phyloP scores from a whole-genome alignment of 1,140 invertebrate genomes.

The Drosophila bocki region DNA sequence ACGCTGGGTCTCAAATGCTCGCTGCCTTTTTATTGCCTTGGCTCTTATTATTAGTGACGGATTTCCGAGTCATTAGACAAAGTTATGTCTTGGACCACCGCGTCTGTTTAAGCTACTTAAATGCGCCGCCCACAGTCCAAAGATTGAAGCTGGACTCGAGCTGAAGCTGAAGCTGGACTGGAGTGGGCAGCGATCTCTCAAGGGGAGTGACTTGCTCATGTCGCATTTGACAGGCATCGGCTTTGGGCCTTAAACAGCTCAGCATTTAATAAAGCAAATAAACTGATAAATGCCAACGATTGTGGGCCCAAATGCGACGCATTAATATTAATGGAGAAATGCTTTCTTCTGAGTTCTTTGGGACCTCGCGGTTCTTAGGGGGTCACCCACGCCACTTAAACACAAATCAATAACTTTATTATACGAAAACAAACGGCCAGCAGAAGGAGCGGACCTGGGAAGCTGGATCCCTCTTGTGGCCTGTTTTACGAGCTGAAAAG shows the following conservation, averaged over 20 bases:
- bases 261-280: conserved; percentile 80
- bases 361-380: not conserved
- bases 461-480: conserved; percentile 39
- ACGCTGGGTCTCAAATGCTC: conserved; percentile 69
- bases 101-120: conserved; percentile 84
- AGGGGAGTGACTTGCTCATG: conserved; percentile 67
- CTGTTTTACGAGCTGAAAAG: conserved; percentile 81
- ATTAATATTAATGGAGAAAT: conserved; percentile 55
- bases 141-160: conserved; percentile 11
- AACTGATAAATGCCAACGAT: conserved; percentile 54
- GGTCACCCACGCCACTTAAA: conserved; percentile 77
- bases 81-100: conserved; percentile 83
- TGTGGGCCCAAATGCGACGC: conserved; percentile 50
- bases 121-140: conserved; percentile 60
- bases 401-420: conserved; percentile 84
- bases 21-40: conserved; percentile 75
- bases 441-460: conserved; percentile 5
- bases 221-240: conserved; percentile 77
- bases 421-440: conserved; percentile 46
- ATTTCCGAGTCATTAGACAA: conserved; percentile 85
- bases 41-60: conserved; percentile 83
- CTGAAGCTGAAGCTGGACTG: conserved; percentile 8
- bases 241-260: conserved; percentile 60
- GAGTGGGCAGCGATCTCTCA: conserved; percentile 4
- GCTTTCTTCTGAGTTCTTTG: conserved; percentile 25